Percentiles rank a stretch among this genome's conserved stretches.
Conservation (phyloP, 2,888 invertebrate species). For the Pharmacophagus antenor region DNA sequence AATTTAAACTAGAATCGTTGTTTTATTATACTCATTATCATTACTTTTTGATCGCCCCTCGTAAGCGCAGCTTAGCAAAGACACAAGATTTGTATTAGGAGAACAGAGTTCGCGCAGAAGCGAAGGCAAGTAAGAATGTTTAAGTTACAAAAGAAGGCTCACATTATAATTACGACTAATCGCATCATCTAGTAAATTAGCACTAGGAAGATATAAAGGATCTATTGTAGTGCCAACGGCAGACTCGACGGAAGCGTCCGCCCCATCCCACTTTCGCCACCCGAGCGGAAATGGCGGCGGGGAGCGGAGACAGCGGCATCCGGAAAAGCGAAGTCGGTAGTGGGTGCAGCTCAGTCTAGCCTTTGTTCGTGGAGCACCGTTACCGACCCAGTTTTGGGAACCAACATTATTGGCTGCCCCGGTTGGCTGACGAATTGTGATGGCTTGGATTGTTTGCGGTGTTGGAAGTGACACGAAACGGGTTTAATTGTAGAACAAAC, state of each 20-base stretch:
- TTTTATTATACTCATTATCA: no score
- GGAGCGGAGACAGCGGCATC: slow-evolving; percentile 73
- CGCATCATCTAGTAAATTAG: slow-evolving; percentile 68
- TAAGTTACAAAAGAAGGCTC: background rate
- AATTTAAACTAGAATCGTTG: no score
- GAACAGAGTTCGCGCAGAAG: no score
- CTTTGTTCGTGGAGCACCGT: slow-evolving; percentile 50
- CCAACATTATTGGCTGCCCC: slow-evolving; percentile 44
- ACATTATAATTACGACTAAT: slow-evolving; percentile 44
- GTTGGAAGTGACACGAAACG: slow-evolving; percentile 1
- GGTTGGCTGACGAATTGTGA: slow-evolving; percentile 43
- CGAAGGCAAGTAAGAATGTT: background rate
- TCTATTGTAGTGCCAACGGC: slow-evolving; percentile 62
- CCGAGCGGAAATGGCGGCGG: slow-evolving; percentile 68
- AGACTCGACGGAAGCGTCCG: slow-evolving; percentile 45
- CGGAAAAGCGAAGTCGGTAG: slow-evolving; percentile 62
- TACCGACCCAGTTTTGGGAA: slow-evolving; percentile 38
- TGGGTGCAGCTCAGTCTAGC: slow-evolving; percentile 39
- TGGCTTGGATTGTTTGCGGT: slow-evolving; percentile 32
- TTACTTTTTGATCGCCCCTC: no score
- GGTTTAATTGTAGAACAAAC: slow-evolving; percentile 1
- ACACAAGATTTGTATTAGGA: no score
- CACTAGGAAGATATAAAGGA: slow-evolving; percentile 69
- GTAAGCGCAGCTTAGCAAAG: no score
- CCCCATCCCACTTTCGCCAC: slow-evolving; percentile 39